Percentiles rank a stretch among this genome's conserved stretches.
Conservation (phyloP, 30 jellyfish, hydroid and myxozoan genomes). For the Aurelia coerulea region DNA sequence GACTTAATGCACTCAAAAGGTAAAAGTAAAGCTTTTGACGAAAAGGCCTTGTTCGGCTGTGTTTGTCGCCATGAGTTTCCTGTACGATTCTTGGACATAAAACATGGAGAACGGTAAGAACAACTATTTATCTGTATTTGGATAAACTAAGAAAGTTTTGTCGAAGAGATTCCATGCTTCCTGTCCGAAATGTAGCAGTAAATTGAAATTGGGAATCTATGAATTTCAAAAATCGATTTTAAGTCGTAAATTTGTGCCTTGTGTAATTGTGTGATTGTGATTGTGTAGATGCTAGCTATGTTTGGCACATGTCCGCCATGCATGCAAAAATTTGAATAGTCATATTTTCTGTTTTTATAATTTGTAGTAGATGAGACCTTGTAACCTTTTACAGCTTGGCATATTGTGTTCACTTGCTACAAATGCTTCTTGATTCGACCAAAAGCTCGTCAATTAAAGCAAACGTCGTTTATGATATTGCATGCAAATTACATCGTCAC, state of each 20-base stretch:
- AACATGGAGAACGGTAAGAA: conserved; percentile 10
- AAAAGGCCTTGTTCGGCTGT: conserved; percentile 1
- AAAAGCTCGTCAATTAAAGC: not conserved
- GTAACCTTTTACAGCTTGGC: conserved; percentile 11
- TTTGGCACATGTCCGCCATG: too few relatives aligned
- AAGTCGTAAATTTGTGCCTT: too few relatives aligned
- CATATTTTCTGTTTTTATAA: too few relatives aligned
- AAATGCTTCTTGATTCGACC: not conserved
- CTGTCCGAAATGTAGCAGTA: too few relatives aligned
- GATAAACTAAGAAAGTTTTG: too few relatives aligned
- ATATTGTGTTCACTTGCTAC: not conserved
- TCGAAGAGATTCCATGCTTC: too few relatives aligned
- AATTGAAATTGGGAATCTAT: too few relatives aligned
- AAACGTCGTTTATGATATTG: conserved; percentile 18
- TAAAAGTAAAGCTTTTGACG: not conserved
- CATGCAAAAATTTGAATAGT: too few relatives aligned
- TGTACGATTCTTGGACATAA: not conserved
- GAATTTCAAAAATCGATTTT: too few relatives aligned
- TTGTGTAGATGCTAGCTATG: too few relatives aligned
- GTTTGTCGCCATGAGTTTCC: conserved; percentile 11
- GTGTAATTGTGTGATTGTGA: too few relatives aligned
- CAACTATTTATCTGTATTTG: too few relatives aligned
- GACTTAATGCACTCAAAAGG: not conserved
- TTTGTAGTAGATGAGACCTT: not conserved
- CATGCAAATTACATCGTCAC: conserved; percentile 6